Evolutionary conservation across 1,140 invertebrate genomes (phyloP).

Genomic region (Cydia amplana): DNA sequence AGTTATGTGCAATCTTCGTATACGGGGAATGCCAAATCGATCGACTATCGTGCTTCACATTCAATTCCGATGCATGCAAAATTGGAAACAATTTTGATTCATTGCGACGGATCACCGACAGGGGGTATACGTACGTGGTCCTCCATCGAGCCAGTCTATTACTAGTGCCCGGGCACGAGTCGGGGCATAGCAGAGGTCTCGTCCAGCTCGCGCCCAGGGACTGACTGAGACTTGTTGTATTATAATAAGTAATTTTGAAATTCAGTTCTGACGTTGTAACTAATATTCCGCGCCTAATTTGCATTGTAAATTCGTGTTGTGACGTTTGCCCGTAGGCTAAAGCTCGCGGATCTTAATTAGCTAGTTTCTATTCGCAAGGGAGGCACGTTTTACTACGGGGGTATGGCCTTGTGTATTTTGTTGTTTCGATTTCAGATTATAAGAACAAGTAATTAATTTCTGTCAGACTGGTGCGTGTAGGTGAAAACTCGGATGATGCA

Average conservation of each 20-base stretch:
- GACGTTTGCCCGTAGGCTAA: conserved; percentile 68
- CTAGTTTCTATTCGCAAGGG: conserved; percentile 75
- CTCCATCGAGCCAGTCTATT: conserved; percentile 59
- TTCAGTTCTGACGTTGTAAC: conserved; percentile 73
- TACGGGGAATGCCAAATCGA: conserved; percentile 63
- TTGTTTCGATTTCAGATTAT: conserved; percentile 41
- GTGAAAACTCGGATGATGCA: conserved; percentile 38
- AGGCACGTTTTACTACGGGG: conserved; percentile 49
- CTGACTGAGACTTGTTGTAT: conserved; percentile 75
- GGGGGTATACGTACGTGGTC: conserved; percentile 69
- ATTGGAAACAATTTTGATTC: too few relatives aligned
- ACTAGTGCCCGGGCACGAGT: conserved; percentile 39
- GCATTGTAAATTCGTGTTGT: conserved; percentile 77
- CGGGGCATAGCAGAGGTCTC: conserved; percentile 65
- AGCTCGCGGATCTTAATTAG: conserved; percentile 75
- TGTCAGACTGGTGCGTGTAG: conserved; percentile 42
- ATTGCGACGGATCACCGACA: conserved; percentile 37
- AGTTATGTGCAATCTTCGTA: conserved; percentile 67
- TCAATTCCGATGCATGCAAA: conserved; percentile 46
- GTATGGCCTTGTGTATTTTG: conserved; percentile 55
- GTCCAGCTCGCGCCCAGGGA: conserved; percentile 66
- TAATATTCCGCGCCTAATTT: conserved; percentile 77
- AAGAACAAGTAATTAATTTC: conserved; percentile 43
- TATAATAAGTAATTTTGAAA: conserved; percentile 79
- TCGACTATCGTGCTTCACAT: conserved; percentile 57